A percentile compares a stretch with the other conserved stretches of the same genome.
Evolutionary conservation across 2,888 invertebrate species (phyloP).

Genomic region (Cerastoderma edule): DNA sequence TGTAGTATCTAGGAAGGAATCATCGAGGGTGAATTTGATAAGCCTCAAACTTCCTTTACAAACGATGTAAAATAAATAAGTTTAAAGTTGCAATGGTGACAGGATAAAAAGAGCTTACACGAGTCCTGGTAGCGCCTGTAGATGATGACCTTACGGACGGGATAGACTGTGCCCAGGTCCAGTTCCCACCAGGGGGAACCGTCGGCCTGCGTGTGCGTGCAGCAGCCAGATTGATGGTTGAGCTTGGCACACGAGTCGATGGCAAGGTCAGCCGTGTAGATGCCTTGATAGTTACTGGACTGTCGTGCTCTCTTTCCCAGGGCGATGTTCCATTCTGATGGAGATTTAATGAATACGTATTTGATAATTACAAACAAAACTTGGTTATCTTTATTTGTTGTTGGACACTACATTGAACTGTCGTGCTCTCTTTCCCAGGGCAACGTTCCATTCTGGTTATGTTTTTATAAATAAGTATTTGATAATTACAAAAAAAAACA

Average conservation of each 20-base stretch:
- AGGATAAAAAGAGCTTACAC: background rate
- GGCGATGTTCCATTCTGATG: constrained; percentile 42
- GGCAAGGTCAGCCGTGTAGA: background rate
- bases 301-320: constrained; percentile 43
- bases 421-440: constrained; percentile 43
- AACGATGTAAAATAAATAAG: no score
- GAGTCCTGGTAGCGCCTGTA: constrained; percentile 1
- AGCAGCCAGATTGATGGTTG: background rate
- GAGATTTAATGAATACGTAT: no score
- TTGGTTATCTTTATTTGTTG: no score
- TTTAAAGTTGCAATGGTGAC: no score
- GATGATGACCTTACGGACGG: constrained; percentile 18
- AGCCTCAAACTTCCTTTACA: no score
- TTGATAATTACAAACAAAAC: no score
- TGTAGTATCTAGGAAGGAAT: no score
- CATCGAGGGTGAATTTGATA: no score
- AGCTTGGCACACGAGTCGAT: constrained; percentile 31
- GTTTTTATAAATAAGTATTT: no score
- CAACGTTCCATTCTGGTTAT: constrained; percentile 38
- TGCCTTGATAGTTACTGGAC: constrained; percentile 17
- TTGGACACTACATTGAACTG: no score
- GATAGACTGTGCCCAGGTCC: constrained; percentile 37
- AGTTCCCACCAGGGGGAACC: constrained; percentile 50
- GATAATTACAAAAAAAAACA: no score
- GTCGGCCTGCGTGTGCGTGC: constrained; percentile 22